These are phyloP conservation scores for Patiria pectinifera DNA, from an alignment of 53 echinoderm and acorn worm genomes.

Conservation along the genomic window DNA sequence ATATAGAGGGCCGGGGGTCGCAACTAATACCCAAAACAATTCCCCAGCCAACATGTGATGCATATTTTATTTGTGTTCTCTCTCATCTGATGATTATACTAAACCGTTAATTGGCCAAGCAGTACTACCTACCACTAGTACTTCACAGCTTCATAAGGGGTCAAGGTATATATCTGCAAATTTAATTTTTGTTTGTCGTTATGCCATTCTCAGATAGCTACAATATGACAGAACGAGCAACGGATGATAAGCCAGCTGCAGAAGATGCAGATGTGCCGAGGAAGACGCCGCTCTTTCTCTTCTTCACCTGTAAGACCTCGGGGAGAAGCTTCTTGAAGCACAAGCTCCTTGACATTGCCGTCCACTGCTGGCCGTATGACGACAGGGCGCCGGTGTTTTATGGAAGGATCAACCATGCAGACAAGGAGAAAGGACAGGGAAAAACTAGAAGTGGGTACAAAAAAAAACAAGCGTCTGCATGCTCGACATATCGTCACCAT, in stretches of 20 bases:
- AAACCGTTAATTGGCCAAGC: too few species aligned
- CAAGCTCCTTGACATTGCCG: slow-evolving; percentile 62
- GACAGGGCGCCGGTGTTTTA: slow-evolving; percentile 63
- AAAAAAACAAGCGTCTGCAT: too few species aligned
- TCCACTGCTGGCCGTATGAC: slow-evolving; percentile 74
- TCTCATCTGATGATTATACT: too few species aligned
- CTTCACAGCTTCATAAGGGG: neutral
- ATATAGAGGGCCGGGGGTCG: too few species aligned
- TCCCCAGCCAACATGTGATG: too few species aligned
- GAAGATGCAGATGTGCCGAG: neutral
- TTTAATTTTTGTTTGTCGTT: too few species aligned
- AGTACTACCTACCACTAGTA: too few species aligned
- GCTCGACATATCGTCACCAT: too few species aligned
- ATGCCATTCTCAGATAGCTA: too few species aligned
- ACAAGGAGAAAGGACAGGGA: neutral
- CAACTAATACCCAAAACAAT: too few species aligned
- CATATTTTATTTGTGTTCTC: too few species aligned
- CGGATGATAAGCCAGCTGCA: neutral
- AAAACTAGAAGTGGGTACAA: neutral
- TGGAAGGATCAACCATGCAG: slow-evolving; percentile 28
- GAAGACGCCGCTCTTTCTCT: slow-evolving; percentile 63
- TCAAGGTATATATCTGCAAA: too few species aligned
- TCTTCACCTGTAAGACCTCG: slow-evolving; percentile 67
- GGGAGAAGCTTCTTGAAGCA: slow-evolving; percentile 60
- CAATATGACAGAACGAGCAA: neutral